phyloP scores from a whole-genome alignment of 2,888 invertebrate species.

The Drosophila anceps region DNA sequence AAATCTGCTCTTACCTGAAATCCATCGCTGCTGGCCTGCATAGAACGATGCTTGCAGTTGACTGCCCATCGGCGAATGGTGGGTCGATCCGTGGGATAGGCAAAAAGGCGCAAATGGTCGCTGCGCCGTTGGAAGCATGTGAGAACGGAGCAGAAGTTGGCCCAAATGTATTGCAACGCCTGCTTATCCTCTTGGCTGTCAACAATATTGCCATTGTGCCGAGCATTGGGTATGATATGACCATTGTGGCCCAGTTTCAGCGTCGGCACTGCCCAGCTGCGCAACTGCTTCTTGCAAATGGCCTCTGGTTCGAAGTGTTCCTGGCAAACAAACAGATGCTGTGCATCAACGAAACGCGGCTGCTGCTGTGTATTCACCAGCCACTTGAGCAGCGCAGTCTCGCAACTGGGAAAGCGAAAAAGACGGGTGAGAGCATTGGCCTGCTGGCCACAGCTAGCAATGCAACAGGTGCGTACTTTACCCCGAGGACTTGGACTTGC shows the following conservation, averaged over 20 bases:
- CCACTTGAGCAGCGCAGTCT: slow-evolving; percentile 68
- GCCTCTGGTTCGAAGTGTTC: slow-evolving; percentile 74
- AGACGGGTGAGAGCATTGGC: slow-evolving; percentile 46
- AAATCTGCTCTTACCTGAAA: slow-evolving; percentile 44
- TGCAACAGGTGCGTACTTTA: slow-evolving; percentile 61
- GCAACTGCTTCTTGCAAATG: slow-evolving; percentile 58
- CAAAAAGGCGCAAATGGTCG: slow-evolving; percentile 55
- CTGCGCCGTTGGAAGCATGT: slow-evolving; percentile 67
- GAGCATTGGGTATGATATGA: slow-evolving; percentile 66
- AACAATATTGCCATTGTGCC: slow-evolving; percentile 65
- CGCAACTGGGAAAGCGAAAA: slow-evolving; percentile 64
- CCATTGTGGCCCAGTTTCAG: slow-evolving; percentile 71
- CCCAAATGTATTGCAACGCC: slow-evolving; percentile 65
- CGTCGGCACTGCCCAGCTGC: slow-evolving; percentile 77
- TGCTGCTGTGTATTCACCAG: slow-evolving; percentile 71
- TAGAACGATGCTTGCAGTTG: slow-evolving; percentile 73
- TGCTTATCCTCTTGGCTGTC: slow-evolving; percentile 62
- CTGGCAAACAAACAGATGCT: slow-evolving; percentile 65
- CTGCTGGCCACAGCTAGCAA: slow-evolving; percentile 48
- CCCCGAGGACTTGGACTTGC: slow-evolving; percentile 62
- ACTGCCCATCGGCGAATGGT: slow-evolving; percentile 70
- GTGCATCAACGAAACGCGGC: slow-evolving; percentile 53
- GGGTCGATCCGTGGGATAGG: slow-evolving; percentile 66
- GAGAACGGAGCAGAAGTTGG: slow-evolving; percentile 71
- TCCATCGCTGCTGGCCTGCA: slow-evolving; percentile 72